These are phyloP conservation scores for Fistularia tabacaria DNA, from an alignment of 2,797 vertebrate genomes.

Conservation along the genomic window DNA sequence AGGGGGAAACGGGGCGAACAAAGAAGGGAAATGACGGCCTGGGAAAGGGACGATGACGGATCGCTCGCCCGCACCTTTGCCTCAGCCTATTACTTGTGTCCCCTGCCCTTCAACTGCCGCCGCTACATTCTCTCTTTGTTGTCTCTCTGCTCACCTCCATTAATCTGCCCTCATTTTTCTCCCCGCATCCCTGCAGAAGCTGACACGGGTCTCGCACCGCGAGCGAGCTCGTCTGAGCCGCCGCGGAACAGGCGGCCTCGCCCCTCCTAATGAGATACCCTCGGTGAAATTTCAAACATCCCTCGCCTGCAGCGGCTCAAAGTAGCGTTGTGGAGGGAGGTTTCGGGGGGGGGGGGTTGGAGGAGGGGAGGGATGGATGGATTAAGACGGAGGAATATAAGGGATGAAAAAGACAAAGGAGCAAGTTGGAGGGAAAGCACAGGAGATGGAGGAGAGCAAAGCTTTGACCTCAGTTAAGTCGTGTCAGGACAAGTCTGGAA, in stretches of 20 bases:
- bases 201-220: constrained; percentile 10
- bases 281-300: constrained; percentile 32
- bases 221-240: constrained; percentile 15
- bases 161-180: constrained; percentile 20
- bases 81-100: constrained; percentile 24
- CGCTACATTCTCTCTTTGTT: constrained; percentile 15
- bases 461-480: constrained; percentile 5
- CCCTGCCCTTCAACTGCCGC: constrained; percentile 36
- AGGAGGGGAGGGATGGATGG: constrained; percentile 13
- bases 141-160: constrained; percentile 15
- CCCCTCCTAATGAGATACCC: constrained; percentile 50
- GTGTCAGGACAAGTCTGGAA: neutral
- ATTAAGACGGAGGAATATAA: constrained; percentile 13
- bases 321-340: constrained; percentile 8
- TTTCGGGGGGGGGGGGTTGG: constrained; percentile 6
- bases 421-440: neutral
- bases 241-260: constrained; percentile 13
- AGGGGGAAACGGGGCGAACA: constrained; percentile 7
- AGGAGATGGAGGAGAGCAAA: constrained; percentile 1
- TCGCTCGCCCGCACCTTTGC: constrained; percentile 34
- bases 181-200: constrained; percentile 4
- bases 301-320: constrained; percentile 26
- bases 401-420: constrained; percentile 15
- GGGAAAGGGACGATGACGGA: constrained; percentile 13
- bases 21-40: constrained; percentile 15